Evolutionary conservation across 2,888 invertebrate species (phyloP).

Genomic region (Corythucha ciliata): DNA sequence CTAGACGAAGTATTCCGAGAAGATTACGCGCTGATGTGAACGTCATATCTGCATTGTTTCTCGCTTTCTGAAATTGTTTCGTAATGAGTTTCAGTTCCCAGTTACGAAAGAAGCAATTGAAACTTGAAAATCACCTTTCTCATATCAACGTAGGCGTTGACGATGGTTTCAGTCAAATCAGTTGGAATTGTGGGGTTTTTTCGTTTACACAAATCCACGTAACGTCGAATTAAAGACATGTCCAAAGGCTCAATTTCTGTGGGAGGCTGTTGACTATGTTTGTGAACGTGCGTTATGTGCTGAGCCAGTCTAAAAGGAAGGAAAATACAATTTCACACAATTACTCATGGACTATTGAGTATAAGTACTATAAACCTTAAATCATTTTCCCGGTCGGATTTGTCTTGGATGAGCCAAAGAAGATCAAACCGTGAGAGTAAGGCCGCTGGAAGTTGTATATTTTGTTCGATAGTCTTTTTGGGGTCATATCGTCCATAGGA

Average conservation of each 20-base stretch:
- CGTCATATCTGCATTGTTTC: slow-evolving; percentile 80
- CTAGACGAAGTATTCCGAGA: slow-evolving; percentile 81
- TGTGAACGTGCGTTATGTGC: slow-evolving; percentile 97
- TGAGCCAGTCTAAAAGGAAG: slow-evolving; percentile 61
- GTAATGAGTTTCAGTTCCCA: neutral
- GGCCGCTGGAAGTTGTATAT: slow-evolving; percentile 95
- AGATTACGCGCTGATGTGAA: slow-evolving; percentile 96
- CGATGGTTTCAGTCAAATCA: slow-evolving; percentile 78
- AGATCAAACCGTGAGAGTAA: slow-evolving; percentile 91
- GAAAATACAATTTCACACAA: neutral
- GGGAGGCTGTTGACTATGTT: slow-evolving; percentile 79
- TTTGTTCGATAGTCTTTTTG: slow-evolving; percentile 88
- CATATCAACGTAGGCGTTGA: slow-evolving; percentile 43
- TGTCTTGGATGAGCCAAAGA: slow-evolving; percentile 87
- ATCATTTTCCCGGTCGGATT: slow-evolving; percentile 57
- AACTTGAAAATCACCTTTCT: slow-evolving; percentile 26
- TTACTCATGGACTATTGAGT: neutral
- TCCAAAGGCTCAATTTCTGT: slow-evolving; percentile 60
- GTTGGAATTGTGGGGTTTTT: slow-evolving; percentile 82
- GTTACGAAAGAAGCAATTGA: neutral
- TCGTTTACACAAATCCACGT: slow-evolving; percentile 81
- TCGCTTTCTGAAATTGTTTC: slow-evolving; percentile 63
- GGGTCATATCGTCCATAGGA: slow-evolving; percentile 98
- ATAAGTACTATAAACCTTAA: slow-evolving; percentile 43
- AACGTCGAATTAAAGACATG: slow-evolving; percentile 88